These are phyloP conservation scores for Agelas oroides DNA, from an alignment of 37 sponge, comb jelly and placozoan species.

Conservation along the genomic window DNA sequence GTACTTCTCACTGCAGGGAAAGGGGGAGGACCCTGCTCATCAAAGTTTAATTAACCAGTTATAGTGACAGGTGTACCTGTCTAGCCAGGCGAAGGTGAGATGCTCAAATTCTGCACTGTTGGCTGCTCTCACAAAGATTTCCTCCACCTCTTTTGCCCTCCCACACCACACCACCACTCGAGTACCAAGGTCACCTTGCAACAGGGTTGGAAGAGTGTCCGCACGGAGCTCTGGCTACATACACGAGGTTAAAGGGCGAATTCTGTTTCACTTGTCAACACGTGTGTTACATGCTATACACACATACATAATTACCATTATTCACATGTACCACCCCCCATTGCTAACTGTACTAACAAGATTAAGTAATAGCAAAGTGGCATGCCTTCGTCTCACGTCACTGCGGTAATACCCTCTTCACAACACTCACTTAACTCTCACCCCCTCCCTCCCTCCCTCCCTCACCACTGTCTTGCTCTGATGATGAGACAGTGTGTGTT, in stretches of 20 bases:
- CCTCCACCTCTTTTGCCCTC: background rate
- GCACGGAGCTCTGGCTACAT: constrained; percentile 46
- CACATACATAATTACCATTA: too few relatives aligned
- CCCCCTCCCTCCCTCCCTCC: background rate
- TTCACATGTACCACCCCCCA: too few relatives aligned
- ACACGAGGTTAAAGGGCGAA: too few relatives aligned
- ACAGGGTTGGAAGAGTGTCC: constrained; percentile 27
- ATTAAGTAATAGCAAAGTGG: too few relatives aligned
- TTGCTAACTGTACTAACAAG: too few relatives aligned
- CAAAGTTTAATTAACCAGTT: too few relatives aligned
- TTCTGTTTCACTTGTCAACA: too few relatives aligned
- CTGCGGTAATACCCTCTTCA: too few relatives aligned
- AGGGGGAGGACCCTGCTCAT: too few relatives aligned
- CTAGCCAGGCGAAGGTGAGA: constrained; percentile 42
- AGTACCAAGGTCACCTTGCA: constrained; percentile 7
- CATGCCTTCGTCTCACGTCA: too few relatives aligned
- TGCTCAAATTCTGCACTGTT: background rate
- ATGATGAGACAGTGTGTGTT: background rate
- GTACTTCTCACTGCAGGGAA: constrained; percentile 6
- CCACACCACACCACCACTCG: constrained; percentile 54
- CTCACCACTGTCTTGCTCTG: background rate
- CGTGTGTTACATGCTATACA: too few relatives aligned
- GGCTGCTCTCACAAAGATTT: background rate
- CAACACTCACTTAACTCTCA: background rate
- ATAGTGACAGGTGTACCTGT: constrained; percentile 8